Conservation (phyloP, 2,888 invertebrate genomes). For the Eledone cirrhosa region DNA sequence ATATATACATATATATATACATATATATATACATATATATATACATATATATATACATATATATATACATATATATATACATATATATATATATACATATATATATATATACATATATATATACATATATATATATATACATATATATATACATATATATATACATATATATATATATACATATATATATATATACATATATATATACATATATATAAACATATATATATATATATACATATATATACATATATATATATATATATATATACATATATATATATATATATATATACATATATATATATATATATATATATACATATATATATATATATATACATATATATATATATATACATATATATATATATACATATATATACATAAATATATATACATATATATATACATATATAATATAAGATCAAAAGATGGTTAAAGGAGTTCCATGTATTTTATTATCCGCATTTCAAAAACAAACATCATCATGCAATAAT, state of each 20-base stretch:
- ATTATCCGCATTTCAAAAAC: too few relatives aligned
- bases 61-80: conserved; percentile 5
- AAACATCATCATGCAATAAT: too few relatives aligned
- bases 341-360: not conserved
- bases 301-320: conserved; percentile 13
- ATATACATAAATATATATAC: not conserved
- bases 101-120: not conserved
- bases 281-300: not conserved
- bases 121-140: conserved; percentile 4
- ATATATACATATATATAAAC: not conserved
- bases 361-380: not conserved
- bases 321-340: not conserved
- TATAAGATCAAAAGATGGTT: too few relatives aligned
- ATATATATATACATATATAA: not conserved
- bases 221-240: not conserved
- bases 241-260: not conserved
- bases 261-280: conserved; percentile 4
- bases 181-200: not conserved
- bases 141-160: not conserved
- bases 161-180: not conserved
- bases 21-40: not conserved
- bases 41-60: not conserved
- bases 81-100: conserved; percentile 8
- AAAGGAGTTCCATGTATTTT: too few relatives aligned
- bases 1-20: not conserved